A percentile compares a stretch with the other conserved stretches of the same genome.
phyloP scores from a whole-genome alignment of 2,888 invertebrate genomes.

The Cryptocephalus primarius region DNA sequence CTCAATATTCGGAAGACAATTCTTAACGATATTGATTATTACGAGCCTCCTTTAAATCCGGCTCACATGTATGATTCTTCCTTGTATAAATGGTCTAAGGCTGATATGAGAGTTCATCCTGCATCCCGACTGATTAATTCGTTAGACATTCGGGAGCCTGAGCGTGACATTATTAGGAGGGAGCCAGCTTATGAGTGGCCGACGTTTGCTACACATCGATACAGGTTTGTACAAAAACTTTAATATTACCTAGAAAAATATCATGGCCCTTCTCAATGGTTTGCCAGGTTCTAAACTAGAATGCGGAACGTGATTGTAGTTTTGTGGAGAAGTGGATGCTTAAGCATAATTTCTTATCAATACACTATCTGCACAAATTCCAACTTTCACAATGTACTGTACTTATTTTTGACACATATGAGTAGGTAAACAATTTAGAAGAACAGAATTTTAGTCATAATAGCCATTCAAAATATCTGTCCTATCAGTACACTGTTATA shows the following conservation, averaged over 20 bases:
- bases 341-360: no score
- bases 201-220: conserved; percentile 18
- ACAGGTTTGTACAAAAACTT: conserved; percentile 5
- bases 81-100: conserved; percentile 25
- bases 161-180: conserved; percentile 19
- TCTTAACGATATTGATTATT: conserved; percentile 22
- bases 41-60: conserved; percentile 11
- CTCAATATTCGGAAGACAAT: conserved; percentile 26
- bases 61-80: conserved; percentile 14
- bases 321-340: no score
- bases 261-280: no score
- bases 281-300: no score
- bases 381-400: no score
- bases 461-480: no score
- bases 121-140: conserved; percentile 25
- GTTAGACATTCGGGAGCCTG: conserved; percentile 20
- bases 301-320: no score
- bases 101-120: conserved; percentile 14
- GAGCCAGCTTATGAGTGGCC: conserved; percentile 21
- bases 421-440: no score
- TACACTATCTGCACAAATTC: no score
- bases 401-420: no score
- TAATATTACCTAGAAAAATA: background rate
- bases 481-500: no score
- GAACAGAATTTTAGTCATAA: no score